A percentile compares a stretch with the other conserved stretches of the same genome.
Evolutionary conservation across 2,888 invertebrate species (phyloP).

Genomic region (Amiota communis): DNA sequence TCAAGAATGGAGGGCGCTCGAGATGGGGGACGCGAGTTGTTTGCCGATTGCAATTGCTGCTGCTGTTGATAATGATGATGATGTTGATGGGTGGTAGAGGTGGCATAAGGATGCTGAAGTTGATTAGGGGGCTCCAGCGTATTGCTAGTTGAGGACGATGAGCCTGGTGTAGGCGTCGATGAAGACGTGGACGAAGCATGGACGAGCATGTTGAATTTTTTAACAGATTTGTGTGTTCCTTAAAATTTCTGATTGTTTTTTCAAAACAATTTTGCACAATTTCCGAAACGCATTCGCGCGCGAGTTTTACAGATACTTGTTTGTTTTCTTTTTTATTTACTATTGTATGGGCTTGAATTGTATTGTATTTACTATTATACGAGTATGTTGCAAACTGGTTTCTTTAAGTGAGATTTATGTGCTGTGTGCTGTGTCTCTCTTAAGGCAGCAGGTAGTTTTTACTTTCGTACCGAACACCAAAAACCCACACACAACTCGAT

Average conservation of each 20-base stretch:
- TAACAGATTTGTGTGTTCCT: constrained; percentile 25
- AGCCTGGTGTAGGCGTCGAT: constrained; percentile 67
- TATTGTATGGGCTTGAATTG: too few species aligned
- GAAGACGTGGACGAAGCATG: constrained; percentile 49
- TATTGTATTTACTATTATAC: too few species aligned
- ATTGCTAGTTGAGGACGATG: constrained; percentile 65
- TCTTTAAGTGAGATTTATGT: constrained; percentile 1
- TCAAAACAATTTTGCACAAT: constrained; percentile 4
- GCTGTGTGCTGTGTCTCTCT: constrained; percentile 33
- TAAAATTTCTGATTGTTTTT: constrained; percentile 38
- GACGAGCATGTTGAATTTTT: constrained; percentile 41
- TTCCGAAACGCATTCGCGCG: constrained; percentile 9
- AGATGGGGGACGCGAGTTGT: constrained; percentile 67
- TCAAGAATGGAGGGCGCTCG: constrained; percentile 76
- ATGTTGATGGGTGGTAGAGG: constrained; percentile 51
- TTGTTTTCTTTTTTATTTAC: neutral
- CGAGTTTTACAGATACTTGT: neutral
- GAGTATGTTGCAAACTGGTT: neutral
- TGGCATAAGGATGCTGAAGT: constrained; percentile 44
- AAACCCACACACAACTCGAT: constrained; percentile 39
- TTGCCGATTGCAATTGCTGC: constrained; percentile 54
- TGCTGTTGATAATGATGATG: constrained; percentile 49
- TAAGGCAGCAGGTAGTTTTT: constrained; percentile 60
- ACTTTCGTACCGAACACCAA: constrained; percentile 56
- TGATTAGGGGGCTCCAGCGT: constrained; percentile 55